Base-by-base conservation (phyloP, 2,797 vertebrate species). In the Pelodytes ibericus region DNA sequence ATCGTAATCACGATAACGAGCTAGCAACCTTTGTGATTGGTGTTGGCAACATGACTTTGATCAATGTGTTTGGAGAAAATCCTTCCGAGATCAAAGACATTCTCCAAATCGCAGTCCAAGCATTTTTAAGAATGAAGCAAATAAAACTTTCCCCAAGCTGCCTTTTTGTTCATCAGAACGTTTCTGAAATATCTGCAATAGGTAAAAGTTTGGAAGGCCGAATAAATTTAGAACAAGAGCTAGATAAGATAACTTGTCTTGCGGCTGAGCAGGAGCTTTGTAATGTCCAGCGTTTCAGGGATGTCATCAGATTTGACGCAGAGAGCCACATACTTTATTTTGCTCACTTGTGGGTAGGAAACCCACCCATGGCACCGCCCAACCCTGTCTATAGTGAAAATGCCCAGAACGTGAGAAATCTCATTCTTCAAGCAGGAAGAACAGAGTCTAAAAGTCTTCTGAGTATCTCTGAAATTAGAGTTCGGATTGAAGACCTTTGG, bases 331-430 rank as follows among this genome's bases (percentile, higher is more conserved):
- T 91, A 3, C 83, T 87, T 51, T 94, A 92, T 72, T 94, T 93
- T 81, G 80, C 89, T 30, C 88, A 89, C 25, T 68, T 94, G 7
- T 93, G 88, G 91, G 91, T 90, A 80, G 90, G 89, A 69, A 86
- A 85, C 61, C 92, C 90, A 30, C 90, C 92, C 0, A 92, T 93
- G 90, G 91, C 91, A 49, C 89, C 89, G 15, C 91, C 91, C 39
- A 94, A 93, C 80, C 91, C 89, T 67, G 77, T 36, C 9, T 93
- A 93, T 62, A 90, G 88, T 53, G 84, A 89, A 63, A 85, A 90
- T 0, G 9, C 91, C 33, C 89, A 91, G 67, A 85, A 92, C 1
- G 74, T 94, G 9, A 93, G 88, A 24, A 81, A 51, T 5, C 74
- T 75, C 44, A 86, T 93, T 47, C 64, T 93, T 51, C 83, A 67